phyloP scores from a whole-genome alignment of 1,140 invertebrate genomes.

The Lordiphosa clarofinis region DNA sequence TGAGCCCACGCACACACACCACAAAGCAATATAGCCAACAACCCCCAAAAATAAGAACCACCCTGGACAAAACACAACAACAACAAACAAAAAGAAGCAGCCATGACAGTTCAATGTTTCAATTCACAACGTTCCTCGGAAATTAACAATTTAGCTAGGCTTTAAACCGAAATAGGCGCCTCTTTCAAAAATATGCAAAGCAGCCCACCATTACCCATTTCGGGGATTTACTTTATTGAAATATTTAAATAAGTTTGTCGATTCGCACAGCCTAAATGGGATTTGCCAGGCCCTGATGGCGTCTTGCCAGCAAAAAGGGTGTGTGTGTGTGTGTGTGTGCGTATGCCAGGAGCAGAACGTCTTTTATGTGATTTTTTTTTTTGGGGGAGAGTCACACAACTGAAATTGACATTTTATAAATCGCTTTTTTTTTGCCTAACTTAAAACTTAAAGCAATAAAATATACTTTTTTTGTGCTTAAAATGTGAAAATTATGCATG shows the following conservation, averaged over 20 bases:
- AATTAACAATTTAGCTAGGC: conserved; percentile 9
- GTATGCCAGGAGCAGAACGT: conserved; percentile 26
- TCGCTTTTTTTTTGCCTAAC: conserved; percentile 41
- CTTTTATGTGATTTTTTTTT: conserved; percentile 36
- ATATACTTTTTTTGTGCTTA: conserved; percentile 52
- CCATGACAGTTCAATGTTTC: conserved; percentile 33
- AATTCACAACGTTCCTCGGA: conserved; percentile 6
- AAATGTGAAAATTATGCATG: conserved; percentile 72
- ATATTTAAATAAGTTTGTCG: conserved; percentile 79
- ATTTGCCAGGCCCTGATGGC: conserved; percentile 49
- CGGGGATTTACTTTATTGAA: conserved; percentile 77
- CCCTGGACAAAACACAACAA: conserved; percentile 43
- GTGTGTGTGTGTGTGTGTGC: conserved; percentile 22
- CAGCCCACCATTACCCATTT: not conserved
- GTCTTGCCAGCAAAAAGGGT: conserved; percentile 44
- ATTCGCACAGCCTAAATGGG: conserved; percentile 77
- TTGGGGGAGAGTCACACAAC: conserved; percentile 24
- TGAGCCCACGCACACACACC: conserved; percentile 67
- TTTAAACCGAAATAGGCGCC: conserved; percentile 9
- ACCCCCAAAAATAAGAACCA: conserved; percentile 61
- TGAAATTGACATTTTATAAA: conserved; percentile 78
- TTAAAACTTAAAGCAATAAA: conserved; percentile 71
- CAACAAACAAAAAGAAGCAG: conserved; percentile 4
- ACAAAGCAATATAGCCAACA: conserved; percentile 53
- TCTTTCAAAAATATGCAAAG: conserved; percentile 15